Evolutionary conservation across 2,888 invertebrate species (phyloP).

Genomic region (Ormyrus pomaceus): DNA sequence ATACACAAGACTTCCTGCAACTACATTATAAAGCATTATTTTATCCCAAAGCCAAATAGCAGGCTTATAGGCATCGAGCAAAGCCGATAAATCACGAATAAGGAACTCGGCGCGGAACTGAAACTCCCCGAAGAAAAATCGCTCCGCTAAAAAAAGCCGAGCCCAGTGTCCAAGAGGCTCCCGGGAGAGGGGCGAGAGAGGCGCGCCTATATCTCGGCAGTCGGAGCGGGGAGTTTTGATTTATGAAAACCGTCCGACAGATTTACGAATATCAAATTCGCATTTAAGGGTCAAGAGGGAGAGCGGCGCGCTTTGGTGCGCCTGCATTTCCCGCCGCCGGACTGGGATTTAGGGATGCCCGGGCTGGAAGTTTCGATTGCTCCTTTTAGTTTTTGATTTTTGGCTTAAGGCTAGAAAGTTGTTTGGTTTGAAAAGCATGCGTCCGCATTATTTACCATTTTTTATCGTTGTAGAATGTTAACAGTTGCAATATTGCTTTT

Average conservation of each 20-base stretch:
- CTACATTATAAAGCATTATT: no score
- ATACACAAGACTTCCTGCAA: no score
- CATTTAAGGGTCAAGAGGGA: conserved; percentile 65
- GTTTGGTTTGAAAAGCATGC: neutral
- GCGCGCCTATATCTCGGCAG: neutral
- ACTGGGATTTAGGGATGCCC: no score
- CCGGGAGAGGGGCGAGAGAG: neutral
- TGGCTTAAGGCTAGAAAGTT: no score
- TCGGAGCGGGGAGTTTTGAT: conserved; percentile 71
- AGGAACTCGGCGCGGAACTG: neutral
- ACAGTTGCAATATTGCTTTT: neutral
- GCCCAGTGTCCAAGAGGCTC: neutral
- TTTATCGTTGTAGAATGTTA: neutral
- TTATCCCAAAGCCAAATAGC: no score
- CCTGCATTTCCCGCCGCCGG: no score
- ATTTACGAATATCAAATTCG: conserved; percentile 75
- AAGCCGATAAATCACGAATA: neutral
- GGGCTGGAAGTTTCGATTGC: no score
- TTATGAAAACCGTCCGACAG: conserved; percentile 73
- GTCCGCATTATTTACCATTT: neutral
- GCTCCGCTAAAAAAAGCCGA: neutral
- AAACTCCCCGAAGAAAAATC: conserved; percentile 1
- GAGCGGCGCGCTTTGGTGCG: neutral
- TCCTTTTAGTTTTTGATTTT: no score
- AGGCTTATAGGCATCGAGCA: no score